Percentiles rank a stretch among this genome's conserved stretches.
Conservation (phyloP, 2,888 invertebrate species). For the Micoletzkya japonica region DNA sequence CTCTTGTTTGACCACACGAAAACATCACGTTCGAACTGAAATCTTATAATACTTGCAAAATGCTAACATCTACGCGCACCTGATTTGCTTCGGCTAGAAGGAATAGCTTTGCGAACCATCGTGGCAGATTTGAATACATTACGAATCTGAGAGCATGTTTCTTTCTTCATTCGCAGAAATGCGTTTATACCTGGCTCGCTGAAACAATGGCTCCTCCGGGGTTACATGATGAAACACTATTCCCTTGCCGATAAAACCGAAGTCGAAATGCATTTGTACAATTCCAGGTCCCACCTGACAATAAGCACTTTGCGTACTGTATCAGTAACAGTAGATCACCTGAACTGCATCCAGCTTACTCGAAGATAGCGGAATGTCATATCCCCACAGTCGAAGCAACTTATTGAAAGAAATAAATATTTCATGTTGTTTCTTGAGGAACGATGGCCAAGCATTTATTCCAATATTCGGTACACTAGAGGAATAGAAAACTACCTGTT, state of each 20-base stretch:
- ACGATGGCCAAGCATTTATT: background rate
- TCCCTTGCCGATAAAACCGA: slow-evolving; percentile 68
- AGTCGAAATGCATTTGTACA: slow-evolving; percentile 74
- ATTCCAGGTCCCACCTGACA: slow-evolving; percentile 76
- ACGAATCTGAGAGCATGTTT: slow-evolving; percentile 72
- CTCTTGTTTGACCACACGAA: slow-evolving; percentile 84
- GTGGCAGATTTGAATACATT: slow-evolving; percentile 75
- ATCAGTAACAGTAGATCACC: slow-evolving; percentile 30
- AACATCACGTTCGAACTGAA: slow-evolving; percentile 81
- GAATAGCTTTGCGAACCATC: slow-evolving; percentile 73
- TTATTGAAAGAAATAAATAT: background rate
- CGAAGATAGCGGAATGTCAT: slow-evolving; percentile 40
- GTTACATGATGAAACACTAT: slow-evolving; percentile 79
- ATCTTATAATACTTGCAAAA: slow-evolving; percentile 33
- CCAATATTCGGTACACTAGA: background rate
- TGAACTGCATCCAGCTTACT: slow-evolving; percentile 49
- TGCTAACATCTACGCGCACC: slow-evolving; percentile 55
- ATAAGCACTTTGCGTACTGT: slow-evolving; percentile 52
- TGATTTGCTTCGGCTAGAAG: slow-evolving; percentile 73
- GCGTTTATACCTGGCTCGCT: slow-evolving; percentile 63
- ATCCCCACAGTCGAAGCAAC: slow-evolving; percentile 34
- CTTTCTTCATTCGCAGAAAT: background rate
- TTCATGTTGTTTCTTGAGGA: background rate
- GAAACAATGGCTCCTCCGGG: slow-evolving; percentile 78
- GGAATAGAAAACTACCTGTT: slow-evolving; percentile 67